Percentiles rank a stretch among this genome's conserved stretches.
These are phyloP conservation scores for Catharus bicknelli DNA, from an alignment of 2,113 vertebrate species.

Conservation along the genomic window DNA sequence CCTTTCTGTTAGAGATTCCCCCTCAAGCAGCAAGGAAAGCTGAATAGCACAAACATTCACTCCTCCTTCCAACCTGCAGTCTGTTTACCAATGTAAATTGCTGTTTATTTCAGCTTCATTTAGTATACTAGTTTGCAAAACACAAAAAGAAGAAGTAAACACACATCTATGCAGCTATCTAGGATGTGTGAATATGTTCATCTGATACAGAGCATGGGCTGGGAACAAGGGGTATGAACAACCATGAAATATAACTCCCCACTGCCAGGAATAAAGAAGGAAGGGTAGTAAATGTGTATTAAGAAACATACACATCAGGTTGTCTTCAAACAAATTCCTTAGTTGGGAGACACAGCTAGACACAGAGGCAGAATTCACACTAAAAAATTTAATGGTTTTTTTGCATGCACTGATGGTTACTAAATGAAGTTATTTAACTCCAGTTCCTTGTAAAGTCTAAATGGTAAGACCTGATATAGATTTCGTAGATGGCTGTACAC, in stretches of 20 bases:
- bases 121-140: neutral
- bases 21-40: neutral
- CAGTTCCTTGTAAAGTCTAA: neutral
- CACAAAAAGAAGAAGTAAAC: neutral
- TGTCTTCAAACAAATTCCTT: neutral
- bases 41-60: neutral
- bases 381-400: neutral
- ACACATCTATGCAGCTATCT: neutral
- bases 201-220: neutral
- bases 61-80: neutral
- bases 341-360: neutral
- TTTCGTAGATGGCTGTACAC: neutral
- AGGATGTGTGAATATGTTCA: neutral
- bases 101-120: constrained; percentile 15
- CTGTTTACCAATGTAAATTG: neutral
- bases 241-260: neutral
- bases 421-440: neutral
- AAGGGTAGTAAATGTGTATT: neutral
- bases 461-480: neutral
- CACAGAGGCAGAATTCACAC: neutral
- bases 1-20: neutral
- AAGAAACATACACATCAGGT: neutral
- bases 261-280: neutral
- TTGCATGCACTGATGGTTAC: neutral
- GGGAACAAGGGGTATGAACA: neutral